Conservation (phyloP, 2,113 vertebrate species). For the Hiodon tergisus region DNA sequence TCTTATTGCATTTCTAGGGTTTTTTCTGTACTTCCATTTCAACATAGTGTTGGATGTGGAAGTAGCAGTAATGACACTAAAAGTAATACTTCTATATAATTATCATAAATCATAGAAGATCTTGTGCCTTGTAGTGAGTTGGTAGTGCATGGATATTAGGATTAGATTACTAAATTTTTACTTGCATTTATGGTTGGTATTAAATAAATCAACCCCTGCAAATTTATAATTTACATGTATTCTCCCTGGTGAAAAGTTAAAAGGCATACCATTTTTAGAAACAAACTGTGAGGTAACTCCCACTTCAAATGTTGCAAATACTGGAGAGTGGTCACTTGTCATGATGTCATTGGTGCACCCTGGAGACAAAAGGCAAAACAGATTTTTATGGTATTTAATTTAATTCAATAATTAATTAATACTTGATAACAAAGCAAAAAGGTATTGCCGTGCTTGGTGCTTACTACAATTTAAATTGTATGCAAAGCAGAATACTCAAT, state of each 20-base stretch:
- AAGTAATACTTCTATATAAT: not conserved
- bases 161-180: too few relatives aligned
- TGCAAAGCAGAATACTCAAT: too few relatives aligned
- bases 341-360: conserved; percentile 89
- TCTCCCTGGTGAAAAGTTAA: not conserved
- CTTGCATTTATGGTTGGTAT: not conserved
- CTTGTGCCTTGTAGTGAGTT: too few relatives aligned
- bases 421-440: too few relatives aligned
- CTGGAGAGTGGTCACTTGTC: conserved; percentile 94
- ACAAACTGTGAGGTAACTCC: conserved; percentile 97
- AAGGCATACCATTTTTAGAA: conserved; percentile 83
- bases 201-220: not conserved
- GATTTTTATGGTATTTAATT: too few relatives aligned
- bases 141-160: too few relatives aligned
- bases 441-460: not conserved
- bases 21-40: too few relatives aligned
- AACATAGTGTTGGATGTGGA: too few relatives aligned
- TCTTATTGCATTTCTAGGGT: too few relatives aligned
- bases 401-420: too few relatives aligned
- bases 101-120: too few relatives aligned
- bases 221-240: not conserved
- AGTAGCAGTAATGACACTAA: too few relatives aligned
- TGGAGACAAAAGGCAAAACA: conserved; percentile 43
- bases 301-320: conserved; percentile 94
- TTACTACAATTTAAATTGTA: not conserved